Percentiles rank a stretch among this genome's conserved stretches.
These are phyloP conservation scores for Scotopteryx bipunctaria DNA, from an alignment of 2,888 invertebrate genomes.

Conservation along the genomic window DNA sequence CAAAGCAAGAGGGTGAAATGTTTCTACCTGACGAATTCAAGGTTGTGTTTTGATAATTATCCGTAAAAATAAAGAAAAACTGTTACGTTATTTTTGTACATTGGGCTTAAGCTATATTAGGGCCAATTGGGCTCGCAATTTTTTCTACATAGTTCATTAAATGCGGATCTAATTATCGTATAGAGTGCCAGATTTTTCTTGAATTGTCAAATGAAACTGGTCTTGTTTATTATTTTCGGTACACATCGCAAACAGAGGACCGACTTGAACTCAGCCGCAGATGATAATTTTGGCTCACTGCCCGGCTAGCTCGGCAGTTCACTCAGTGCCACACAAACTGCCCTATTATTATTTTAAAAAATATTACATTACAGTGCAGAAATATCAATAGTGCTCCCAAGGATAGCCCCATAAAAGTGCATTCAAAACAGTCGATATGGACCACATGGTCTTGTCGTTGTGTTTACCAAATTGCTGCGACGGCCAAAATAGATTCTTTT, in stretches of 20 bases:
- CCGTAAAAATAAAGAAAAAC: not conserved
- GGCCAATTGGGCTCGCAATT: no score
- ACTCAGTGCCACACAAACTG: constrained; percentile 62
- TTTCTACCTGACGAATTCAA: not conserved
- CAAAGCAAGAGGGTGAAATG: not conserved
- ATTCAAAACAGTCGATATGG: constrained; percentile 48
- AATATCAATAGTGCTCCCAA: constrained; percentile 29
- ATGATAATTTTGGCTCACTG: constrained; percentile 76
- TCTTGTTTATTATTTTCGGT: constrained; percentile 49
- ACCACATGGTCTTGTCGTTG: constrained; percentile 45
- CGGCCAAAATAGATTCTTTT: constrained; percentile 77
- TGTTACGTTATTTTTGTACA: not conserved
- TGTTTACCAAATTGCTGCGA: constrained; percentile 61
- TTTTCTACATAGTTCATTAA: not conserved
- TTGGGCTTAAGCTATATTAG: not conserved
- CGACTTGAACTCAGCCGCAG: constrained; percentile 64
- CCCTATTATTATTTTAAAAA: constrained; percentile 55
- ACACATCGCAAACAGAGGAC: constrained; percentile 53
- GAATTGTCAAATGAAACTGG: constrained; percentile 47
- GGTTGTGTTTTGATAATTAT: not conserved
- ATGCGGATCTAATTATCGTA: constrained; percentile 9
- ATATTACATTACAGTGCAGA: constrained; percentile 42
- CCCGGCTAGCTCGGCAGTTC: constrained; percentile 68
- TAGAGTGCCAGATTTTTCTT: constrained; percentile 4
- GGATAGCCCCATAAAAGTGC: constrained; percentile 32